phyloP scores from a whole-genome alignment of 1,140 invertebrate species.

The Pachypsylla venusta region DNA sequence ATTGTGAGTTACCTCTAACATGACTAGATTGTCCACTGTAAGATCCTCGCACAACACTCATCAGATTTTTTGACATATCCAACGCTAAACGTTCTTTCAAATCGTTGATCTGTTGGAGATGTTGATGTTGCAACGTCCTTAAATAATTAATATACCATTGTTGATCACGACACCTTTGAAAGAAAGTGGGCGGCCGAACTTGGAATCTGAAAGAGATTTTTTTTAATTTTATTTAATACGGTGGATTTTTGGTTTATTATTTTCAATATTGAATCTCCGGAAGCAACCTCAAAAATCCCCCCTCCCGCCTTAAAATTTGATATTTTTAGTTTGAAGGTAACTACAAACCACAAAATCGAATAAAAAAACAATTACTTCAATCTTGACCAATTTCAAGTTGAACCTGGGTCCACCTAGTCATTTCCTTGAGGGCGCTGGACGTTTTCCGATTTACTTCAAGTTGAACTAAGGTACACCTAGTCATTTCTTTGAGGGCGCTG shows the following conservation, averaged over 20 bases:
- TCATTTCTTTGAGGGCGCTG: no score
- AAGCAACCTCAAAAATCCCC: not conserved
- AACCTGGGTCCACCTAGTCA: no score
- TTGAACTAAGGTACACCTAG: no score
- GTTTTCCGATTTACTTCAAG: no score
- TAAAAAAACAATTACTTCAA: no score
- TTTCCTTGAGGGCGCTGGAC: no score
- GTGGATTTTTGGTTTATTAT: not conserved
- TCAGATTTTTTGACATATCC: slow-evolving; percentile 1
- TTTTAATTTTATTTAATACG: slow-evolving; percentile 12
- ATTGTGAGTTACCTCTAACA: no score
- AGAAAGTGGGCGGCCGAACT: slow-evolving; percentile 84
- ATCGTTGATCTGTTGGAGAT: slow-evolving; percentile 65
- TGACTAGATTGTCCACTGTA: not conserved
- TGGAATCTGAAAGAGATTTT: slow-evolving; percentile 53
- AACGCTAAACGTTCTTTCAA: slow-evolving; percentile 38
- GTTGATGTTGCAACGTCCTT: slow-evolving; percentile 61
- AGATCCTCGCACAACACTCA: not conserved
- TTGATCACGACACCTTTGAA: slow-evolving; percentile 81
- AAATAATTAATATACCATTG: slow-evolving; percentile 87
- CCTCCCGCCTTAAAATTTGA: no score
- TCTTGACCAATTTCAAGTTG: no score
- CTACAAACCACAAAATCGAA: no score
- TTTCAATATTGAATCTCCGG: no score
- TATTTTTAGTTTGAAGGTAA: not conserved